phyloP scores from a whole-genome alignment of 2,888 invertebrate species.

The Agonopterix subpropinquella region DNA sequence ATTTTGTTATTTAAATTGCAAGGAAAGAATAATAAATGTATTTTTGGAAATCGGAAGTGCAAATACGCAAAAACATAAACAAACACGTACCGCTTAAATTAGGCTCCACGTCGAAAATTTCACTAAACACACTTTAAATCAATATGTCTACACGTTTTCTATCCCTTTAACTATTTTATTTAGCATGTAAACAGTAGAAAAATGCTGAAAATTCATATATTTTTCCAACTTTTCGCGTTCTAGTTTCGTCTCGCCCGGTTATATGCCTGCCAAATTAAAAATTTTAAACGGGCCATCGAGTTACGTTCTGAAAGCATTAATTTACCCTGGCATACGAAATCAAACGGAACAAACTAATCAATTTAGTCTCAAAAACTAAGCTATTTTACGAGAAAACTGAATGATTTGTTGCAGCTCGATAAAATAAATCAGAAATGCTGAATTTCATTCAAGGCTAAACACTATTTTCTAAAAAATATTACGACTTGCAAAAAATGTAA shows the following conservation, averaged over 20 bases:
- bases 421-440: too few species aligned
- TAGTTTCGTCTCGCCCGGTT: constrained; percentile 9
- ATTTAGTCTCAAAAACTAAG: too few species aligned
- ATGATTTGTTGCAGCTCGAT: too few species aligned
- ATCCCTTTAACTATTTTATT: constrained; percentile 5
- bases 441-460: too few species aligned
- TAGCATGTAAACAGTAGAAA: constrained; percentile 11
- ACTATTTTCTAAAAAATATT: too few species aligned
- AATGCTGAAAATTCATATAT: background rate
- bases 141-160: constrained; percentile 1
- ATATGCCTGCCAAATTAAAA: constrained; percentile 6
- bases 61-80: constrained; percentile 11
- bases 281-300: constrained; percentile 2
- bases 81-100: constrained; percentile 44
- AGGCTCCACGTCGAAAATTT: constrained; percentile 51
- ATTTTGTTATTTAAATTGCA: too few species aligned
- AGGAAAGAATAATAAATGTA: background rate
- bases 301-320: constrained; percentile 1
- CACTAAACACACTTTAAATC: constrained; percentile 2
- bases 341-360: too few species aligned
- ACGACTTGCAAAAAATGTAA: too few species aligned
- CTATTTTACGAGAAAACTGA: too few species aligned
- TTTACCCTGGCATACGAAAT: background rate
- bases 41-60: constrained; percentile 8
- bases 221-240: constrained; percentile 11